Percentiles rank a stretch among this genome's conserved stretches.
Conservation (phyloP, 2,888 invertebrate genomes). For the Ctena decussata region DNA sequence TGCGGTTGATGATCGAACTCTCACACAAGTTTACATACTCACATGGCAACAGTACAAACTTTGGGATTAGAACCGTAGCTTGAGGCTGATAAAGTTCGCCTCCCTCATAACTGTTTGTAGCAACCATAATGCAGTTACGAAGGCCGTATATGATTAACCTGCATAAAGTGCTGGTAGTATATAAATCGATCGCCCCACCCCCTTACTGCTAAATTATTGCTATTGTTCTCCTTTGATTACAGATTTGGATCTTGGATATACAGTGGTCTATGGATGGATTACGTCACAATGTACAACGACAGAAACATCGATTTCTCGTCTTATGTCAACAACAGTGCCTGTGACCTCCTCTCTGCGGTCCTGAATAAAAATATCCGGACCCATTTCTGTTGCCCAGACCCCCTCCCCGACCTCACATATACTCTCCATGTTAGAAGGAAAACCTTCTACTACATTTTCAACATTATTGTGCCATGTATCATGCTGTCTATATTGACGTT, state of each 20-base stretch:
- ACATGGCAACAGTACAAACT: too few species aligned
- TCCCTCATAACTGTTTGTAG: too few species aligned
- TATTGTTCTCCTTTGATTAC: too few species aligned
- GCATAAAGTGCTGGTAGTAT: too few species aligned
- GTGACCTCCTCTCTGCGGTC: slow-evolving; percentile 87
- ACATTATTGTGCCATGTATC: slow-evolving; percentile 89
- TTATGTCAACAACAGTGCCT: slow-evolving; percentile 87
- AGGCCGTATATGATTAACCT: too few species aligned
- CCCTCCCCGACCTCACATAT: slow-evolving; percentile 83
- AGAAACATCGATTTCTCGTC: slow-evolving; percentile 87
- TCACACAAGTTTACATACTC: too few species aligned
- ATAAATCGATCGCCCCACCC: too few species aligned
- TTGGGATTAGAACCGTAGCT: too few species aligned
- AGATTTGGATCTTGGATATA: slow-evolving; percentile 86
- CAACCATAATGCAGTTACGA: too few species aligned
- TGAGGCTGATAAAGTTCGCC: too few species aligned
- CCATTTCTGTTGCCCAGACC: slow-evolving; percentile 75
- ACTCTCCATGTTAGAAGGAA: slow-evolving; percentile 84
- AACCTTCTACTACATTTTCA: slow-evolving; percentile 88
- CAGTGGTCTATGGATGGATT: slow-evolving; percentile 81
- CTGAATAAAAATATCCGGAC: slow-evolving; percentile 72
- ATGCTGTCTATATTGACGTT: slow-evolving; percentile 90
- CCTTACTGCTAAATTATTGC: too few species aligned
- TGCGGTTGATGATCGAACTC: too few species aligned
- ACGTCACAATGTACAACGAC: slow-evolving; percentile 82